A percentile compares a stretch with the other conserved stretches of the same genome.
Evolutionary conservation across 1,140 invertebrate genomes (phyloP).

Genomic region (Geopemphigus sp.): DNA sequence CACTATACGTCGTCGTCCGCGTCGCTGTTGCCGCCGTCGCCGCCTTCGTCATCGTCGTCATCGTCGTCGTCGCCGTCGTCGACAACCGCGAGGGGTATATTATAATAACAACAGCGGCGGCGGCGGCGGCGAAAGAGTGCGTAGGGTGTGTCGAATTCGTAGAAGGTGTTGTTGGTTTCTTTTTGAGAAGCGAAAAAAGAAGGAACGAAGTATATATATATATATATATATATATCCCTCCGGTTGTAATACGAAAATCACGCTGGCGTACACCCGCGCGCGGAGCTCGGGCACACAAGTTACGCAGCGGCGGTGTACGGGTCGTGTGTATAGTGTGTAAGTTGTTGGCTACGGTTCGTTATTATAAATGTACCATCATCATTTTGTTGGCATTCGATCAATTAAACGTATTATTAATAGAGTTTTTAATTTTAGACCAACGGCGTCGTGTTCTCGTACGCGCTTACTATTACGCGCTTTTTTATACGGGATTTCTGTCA

Average conservation of each 20-base stretch:
- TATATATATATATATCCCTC: constrained; percentile 23
- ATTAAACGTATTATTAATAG: constrained; percentile 46
- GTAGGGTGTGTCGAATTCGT: constrained; percentile 41
- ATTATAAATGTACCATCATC: constrained; percentile 46
- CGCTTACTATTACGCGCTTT: neutral
- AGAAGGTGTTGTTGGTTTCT: constrained; percentile 17
- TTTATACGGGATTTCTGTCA: constrained; percentile 2
- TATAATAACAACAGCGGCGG: too few relatives aligned
- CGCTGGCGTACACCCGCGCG: neutral
- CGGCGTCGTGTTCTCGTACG: neutral
- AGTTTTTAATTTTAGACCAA: constrained; percentile 45
- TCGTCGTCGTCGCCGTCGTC: neutral
- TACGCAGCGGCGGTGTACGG: too few relatives aligned
- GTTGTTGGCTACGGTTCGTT: constrained; percentile 44
- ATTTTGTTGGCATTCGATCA: constrained; percentile 41
- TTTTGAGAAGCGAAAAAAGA: constrained; percentile 15
- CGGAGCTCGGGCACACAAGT: neutral
- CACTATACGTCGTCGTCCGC: constrained; percentile 23
- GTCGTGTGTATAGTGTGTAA: neutral
- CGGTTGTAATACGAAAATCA: constrained; percentile 13
- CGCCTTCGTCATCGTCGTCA: neutral
- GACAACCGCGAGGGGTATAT: neutral
- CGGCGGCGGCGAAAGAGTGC: neutral
- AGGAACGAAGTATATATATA: constrained; percentile 1
- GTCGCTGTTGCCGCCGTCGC: neutral